Percentiles rank a stretch among this genome's conserved stretches.
phyloP scores from a whole-genome alignment of 2,113 vertebrate genomes.

The Osmerus mordax region DNA sequence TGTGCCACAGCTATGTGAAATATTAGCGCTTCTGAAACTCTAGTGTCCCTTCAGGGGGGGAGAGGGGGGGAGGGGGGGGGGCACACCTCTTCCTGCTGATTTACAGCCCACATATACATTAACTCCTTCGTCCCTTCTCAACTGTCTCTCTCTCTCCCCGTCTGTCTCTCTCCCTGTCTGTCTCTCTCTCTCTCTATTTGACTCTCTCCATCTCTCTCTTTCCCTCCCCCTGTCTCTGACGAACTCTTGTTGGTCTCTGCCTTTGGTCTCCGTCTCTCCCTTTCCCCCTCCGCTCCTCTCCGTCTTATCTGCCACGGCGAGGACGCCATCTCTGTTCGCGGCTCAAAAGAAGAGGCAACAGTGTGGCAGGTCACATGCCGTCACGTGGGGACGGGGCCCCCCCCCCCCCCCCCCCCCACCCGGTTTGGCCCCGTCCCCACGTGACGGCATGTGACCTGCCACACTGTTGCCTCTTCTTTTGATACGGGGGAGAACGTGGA shows the following conservation, averaged over 20 bases:
- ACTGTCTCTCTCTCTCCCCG: not conserved
- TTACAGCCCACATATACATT: conserved; percentile 8
- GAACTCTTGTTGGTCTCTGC: no score
- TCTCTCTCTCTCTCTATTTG: not conserved
- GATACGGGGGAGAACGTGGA: no score
- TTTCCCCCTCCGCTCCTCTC: not conserved
- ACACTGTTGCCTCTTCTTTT: no score
- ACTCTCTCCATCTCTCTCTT: not conserved
- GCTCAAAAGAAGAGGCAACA: no score
- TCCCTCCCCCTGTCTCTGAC: not conserved
- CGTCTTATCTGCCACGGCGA: not conserved
- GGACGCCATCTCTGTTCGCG: not conserved
- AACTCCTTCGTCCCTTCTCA: not conserved
- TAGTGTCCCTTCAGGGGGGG: conserved; percentile 3
- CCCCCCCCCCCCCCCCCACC: no score
- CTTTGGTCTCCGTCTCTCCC: not conserved
- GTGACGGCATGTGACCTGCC: no score
- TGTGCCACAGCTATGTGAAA: conserved; percentile 9
- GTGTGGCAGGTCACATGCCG: no score
- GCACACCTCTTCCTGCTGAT: conserved; percentile 4
- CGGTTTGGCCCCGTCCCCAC: no score
- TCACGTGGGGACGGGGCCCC: no score
- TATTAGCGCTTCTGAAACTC: conserved; percentile 9
- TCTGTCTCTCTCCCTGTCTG: not conserved
- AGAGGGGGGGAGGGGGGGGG: not conserved